Percentiles rank a stretch among this genome's conserved stretches.
Conservation (phyloP, 2,797 vertebrate species). For the Tympanoctomys barrerae region DNA sequence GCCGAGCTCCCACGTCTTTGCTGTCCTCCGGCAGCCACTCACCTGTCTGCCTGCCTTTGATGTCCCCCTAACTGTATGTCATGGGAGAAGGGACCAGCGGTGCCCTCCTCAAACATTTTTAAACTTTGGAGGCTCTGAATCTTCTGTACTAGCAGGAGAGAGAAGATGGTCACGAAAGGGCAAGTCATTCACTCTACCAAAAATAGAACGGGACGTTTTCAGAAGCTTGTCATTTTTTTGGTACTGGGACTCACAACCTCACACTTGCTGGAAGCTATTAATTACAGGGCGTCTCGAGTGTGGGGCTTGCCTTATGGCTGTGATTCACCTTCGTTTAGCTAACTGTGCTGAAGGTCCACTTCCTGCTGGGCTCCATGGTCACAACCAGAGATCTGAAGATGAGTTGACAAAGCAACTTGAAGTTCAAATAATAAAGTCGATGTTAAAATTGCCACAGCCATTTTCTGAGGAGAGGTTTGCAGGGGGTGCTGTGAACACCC, state of each 20-base stretch:
- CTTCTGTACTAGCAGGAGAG: background rate
- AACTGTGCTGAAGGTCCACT: background rate
- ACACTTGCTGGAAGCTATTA: background rate
- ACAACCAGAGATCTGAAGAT: background rate
- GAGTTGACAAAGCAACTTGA: background rate
- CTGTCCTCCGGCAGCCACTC: background rate
- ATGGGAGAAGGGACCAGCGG: background rate
- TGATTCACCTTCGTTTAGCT: background rate
- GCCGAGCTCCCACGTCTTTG: background rate
- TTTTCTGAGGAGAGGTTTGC: background rate
- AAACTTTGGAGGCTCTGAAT: background rate
- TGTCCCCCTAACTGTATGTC: background rate
- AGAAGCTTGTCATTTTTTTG: background rate
- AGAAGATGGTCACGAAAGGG: background rate
- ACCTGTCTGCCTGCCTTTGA: background rate
- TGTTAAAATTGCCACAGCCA: background rate
- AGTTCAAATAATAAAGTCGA: background rate
- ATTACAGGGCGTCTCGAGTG: background rate
- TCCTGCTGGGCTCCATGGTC: background rate
- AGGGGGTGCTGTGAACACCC: accelerated
- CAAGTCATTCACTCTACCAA: background rate
- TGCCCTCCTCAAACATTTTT: background rate
- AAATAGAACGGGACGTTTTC: background rate
- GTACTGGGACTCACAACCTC: too few species aligned
- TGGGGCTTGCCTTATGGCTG: background rate